Evolutionary conservation across 2,113 vertebrate species (phyloP).

Genomic region (Trinectes maculatus): DNA sequence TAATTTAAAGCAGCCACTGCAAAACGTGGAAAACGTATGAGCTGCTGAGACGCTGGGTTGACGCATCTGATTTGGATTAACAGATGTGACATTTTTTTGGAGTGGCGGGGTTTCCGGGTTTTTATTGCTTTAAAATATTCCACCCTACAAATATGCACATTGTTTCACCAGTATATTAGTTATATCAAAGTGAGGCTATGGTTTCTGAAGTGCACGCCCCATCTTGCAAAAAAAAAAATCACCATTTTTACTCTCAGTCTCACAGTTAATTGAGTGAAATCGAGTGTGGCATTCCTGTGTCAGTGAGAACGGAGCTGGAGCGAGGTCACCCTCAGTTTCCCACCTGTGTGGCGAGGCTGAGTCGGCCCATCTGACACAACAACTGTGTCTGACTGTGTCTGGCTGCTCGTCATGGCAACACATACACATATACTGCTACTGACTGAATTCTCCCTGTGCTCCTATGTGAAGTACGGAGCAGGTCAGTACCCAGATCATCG

Average conservation of each 20-base stretch:
- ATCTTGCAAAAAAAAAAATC: neutral
- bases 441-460: conserved; percentile 10
- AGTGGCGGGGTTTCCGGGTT: neutral
- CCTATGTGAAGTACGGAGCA: conserved; percentile 15
- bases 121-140: neutral
- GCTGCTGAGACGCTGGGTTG: neutral
- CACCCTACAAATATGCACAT: neutral
- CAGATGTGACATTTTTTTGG: conserved; percentile 1
- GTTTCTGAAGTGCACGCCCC: neutral
- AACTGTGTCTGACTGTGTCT: conserved; percentile 1
- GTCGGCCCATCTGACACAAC: neutral
- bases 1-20: conserved; percentile 32
- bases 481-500: conserved; percentile 47
- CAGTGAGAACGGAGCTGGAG: conserved; percentile 34
- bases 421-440: conserved; percentile 19
- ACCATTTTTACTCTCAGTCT: conserved; percentile 22
- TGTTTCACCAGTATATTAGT: neutral
- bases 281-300: conserved; percentile 34
- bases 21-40: conserved; percentile 32
- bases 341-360: conserved; percentile 41
- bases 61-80: conserved; percentile 14
- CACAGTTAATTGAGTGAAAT: conserved; percentile 52
- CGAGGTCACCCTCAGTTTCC: conserved; percentile 10
- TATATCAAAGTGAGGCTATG: neutral
- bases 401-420: conserved; percentile 37